Conservation (phyloP, 2,113 vertebrate species). For the Clupea harengus region DNA sequence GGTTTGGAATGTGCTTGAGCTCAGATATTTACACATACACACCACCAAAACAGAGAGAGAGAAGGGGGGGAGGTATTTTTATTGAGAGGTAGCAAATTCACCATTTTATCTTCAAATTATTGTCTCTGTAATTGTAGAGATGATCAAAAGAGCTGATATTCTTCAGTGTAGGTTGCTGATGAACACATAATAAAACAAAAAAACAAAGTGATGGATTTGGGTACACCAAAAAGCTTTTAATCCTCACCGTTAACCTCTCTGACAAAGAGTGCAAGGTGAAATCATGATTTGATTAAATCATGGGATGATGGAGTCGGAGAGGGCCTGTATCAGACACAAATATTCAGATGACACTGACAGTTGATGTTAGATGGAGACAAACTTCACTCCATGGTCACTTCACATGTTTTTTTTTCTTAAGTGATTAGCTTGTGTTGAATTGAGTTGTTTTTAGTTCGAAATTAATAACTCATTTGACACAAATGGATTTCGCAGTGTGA, state of each 20-base stretch:
- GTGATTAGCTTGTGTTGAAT: neutral
- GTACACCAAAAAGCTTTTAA: conserved; percentile 16
- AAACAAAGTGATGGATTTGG: neutral
- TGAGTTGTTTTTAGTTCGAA: neutral
- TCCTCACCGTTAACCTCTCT: neutral
- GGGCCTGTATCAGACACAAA: neutral
- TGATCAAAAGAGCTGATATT: neutral
- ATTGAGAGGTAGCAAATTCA: neutral
- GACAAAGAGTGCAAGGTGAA: neutral
- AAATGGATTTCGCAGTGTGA: neutral
- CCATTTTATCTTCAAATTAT: neutral
- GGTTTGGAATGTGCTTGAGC: neutral
- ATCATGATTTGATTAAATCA: neutral
- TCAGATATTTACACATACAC: neutral
- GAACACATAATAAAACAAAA: neutral
- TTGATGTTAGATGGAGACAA: neutral
- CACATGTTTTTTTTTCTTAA: too few species aligned
- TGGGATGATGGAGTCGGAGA: neutral
- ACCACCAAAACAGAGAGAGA: neutral
- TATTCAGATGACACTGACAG: neutral
- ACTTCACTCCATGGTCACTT: too few species aligned
- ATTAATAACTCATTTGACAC: neutral
- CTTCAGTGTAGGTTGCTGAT: neutral
- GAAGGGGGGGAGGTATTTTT: neutral
- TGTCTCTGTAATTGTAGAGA: neutral